Evolutionary conservation across 2,888 invertebrate species (phyloP).

Genomic region (Idaea straminata): DNA sequence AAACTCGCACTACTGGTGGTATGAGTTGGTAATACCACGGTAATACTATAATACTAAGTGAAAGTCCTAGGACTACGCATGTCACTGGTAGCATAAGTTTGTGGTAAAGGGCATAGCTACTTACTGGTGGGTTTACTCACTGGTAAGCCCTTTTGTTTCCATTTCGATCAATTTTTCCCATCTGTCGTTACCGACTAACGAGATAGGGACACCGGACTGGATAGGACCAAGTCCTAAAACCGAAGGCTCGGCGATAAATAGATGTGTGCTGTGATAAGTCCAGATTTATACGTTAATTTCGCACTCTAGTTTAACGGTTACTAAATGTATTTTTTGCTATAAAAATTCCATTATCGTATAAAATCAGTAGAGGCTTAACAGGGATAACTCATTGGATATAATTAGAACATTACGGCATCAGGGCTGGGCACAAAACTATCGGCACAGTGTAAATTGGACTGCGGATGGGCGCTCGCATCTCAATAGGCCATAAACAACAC

Average conservation of each 20-base stretch:
- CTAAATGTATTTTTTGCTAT: neutral
- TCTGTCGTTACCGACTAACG: no score
- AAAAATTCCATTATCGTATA: neutral
- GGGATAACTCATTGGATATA: constrained; percentile 33
- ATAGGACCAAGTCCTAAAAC: no score
- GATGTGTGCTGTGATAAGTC: neutral
- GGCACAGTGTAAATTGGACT: constrained; percentile 66
- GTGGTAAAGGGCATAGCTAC: no score
- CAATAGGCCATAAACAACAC: constrained; percentile 75
- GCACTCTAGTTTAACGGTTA: neutral
- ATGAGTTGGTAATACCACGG: no score
- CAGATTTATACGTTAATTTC: neutral
- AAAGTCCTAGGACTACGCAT: no score
- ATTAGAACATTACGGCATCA: constrained; percentile 52
- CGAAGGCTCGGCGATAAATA: neutral
- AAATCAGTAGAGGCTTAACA: constrained; percentile 1
- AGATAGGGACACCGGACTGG: no score
- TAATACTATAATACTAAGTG: no score
- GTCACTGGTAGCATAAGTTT: no score
- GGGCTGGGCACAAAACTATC: constrained; percentile 60
- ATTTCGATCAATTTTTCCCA: no score
- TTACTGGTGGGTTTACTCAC: no score
- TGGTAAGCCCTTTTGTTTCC: no score
- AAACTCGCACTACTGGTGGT: no score
- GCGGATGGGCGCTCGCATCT: constrained; percentile 68